phyloP scores from a whole-genome alignment of 1,140 invertebrate species.

The Homarus americanus region DNA sequence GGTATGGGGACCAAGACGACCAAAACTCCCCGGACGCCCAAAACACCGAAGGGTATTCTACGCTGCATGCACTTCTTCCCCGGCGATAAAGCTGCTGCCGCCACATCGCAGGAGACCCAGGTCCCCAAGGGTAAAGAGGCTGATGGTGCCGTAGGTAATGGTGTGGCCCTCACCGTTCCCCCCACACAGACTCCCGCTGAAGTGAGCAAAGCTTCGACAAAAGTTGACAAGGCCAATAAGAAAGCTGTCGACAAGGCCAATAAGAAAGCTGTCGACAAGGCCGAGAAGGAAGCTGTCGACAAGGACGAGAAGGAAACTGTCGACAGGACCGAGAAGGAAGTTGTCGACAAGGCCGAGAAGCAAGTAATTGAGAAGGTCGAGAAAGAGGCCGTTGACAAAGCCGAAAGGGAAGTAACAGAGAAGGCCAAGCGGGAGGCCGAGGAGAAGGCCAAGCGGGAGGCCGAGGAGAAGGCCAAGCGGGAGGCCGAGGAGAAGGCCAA shows the following conservation, averaged over 20 bases:
- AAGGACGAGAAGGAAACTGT: not conserved
- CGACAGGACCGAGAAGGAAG: not conserved
- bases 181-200: no score
- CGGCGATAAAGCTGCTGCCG: not conserved
- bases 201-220: no score
- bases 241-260: not conserved
- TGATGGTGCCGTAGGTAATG: not conserved
- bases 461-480: not conserved
- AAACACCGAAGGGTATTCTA: conserved; percentile 57
- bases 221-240: not conserved
- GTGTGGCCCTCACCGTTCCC: not conserved
- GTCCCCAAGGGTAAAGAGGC: no score
- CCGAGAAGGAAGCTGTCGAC: not conserved
- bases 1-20: not conserved
- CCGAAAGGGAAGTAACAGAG: not conserved
- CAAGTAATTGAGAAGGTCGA: not conserved
- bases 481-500: not conserved
- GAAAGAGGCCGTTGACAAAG: not conserved
- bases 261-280: not conserved
- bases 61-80: conserved; percentile 49
- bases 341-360: not conserved
- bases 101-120: no score
- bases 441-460: not conserved
- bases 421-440: not conserved
- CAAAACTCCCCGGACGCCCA: conserved; percentile 48